Conservation (phyloP, 2,113 vertebrate genomes). For the Addax nasomaculatus region DNA sequence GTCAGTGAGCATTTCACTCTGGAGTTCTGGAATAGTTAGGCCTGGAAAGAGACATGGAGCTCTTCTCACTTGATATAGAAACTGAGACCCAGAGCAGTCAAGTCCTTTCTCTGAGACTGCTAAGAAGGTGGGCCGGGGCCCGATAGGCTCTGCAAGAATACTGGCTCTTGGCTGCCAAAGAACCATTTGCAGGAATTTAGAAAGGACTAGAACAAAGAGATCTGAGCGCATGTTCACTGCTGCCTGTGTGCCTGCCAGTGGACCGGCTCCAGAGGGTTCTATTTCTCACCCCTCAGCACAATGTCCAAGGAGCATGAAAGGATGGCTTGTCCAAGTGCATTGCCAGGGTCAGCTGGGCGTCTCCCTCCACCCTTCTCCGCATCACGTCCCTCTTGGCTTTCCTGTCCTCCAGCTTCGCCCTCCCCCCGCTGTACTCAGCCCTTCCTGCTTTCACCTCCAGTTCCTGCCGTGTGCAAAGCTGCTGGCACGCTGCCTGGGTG, state of each 20-base stretch:
- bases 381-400: not conserved
- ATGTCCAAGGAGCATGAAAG: not conserved
- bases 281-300: not conserved
- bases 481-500: not conserved
- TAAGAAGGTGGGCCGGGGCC: not conserved
- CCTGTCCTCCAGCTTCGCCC: not conserved
- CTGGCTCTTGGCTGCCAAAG: not conserved
- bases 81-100: not conserved
- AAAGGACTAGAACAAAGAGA: not conserved
- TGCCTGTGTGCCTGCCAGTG: not conserved
- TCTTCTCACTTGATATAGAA: not conserved
- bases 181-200: not conserved
- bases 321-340: not conserved
- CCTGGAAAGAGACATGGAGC: not conserved
- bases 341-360: not conserved
- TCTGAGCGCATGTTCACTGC: not conserved
- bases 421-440: not conserved
- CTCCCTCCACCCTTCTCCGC: not conserved
- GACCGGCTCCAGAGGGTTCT: not conserved
- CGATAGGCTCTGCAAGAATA: not conserved
- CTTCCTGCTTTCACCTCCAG: slow-evolving; percentile 59
- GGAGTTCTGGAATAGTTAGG: not conserved
- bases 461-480: slow-evolving; percentile 17
- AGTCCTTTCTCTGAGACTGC: not conserved
- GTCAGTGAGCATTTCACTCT: not conserved